These are phyloP conservation scores for Pionites leucogaster DNA, from an alignment of 2,113 vertebrate species.

Conservation along the genomic window DNA sequence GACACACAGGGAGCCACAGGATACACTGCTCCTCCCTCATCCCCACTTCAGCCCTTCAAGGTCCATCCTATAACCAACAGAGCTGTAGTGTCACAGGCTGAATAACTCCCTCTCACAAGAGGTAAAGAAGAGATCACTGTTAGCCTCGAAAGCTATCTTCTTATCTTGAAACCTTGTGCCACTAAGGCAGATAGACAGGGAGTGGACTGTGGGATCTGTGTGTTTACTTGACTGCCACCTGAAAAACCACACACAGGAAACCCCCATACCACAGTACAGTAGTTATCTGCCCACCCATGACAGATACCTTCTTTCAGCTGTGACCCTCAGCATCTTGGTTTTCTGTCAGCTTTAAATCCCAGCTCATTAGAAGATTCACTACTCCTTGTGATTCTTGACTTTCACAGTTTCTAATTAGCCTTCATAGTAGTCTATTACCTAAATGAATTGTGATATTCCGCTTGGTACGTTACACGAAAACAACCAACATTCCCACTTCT, in stretches of 20 bases:
- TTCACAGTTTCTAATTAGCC: conserved; percentile 21
- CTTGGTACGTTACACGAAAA: neutral
- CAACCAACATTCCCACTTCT: neutral
- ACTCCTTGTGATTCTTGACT: conserved; percentile 8
- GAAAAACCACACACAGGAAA: neutral
- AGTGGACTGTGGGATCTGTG: neutral
- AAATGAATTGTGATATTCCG: conserved; percentile 9
- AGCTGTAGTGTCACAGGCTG: neutral
- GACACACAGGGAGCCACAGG: neutral
- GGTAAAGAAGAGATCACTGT: neutral
- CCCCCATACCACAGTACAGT: neutral
- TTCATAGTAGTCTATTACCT: neutral
- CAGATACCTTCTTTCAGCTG: neutral
- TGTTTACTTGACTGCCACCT: neutral
- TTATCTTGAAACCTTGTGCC: neutral
- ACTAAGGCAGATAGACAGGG: neutral
- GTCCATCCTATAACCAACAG: neutral
- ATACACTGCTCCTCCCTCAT: neutral
- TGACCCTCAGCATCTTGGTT: conserved; percentile 16
- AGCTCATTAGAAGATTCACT: conserved; percentile 26
- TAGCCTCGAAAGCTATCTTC: neutral
- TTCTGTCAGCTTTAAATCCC: conserved; percentile 10
- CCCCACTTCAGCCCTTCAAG: neutral
- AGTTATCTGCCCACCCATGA: neutral
- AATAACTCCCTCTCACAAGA: neutral